Percentiles rank a stretch among this genome's conserved stretches.
These are phyloP conservation scores for Drosophila subquinaria DNA, from an alignment of 2,888 invertebrate genomes.

Conservation along the genomic window DNA sequence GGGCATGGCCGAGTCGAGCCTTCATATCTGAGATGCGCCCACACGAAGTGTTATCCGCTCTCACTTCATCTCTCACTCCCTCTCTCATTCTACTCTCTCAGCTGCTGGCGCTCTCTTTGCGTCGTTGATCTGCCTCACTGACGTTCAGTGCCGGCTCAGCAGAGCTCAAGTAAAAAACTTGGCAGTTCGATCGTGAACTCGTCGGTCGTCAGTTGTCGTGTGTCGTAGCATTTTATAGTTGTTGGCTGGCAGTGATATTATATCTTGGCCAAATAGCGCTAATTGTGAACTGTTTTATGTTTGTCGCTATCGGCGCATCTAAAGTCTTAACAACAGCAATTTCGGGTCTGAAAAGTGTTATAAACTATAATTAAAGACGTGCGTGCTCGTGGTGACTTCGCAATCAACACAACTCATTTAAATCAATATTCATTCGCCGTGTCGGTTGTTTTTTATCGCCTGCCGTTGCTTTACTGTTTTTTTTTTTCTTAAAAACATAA, in stretches of 20 bases:
- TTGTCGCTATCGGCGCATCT: slow-evolving; percentile 36
- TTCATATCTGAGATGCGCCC: neutral
- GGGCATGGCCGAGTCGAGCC: neutral
- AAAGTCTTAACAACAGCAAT: slow-evolving; percentile 25
- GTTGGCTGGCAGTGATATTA: slow-evolving; percentile 24
- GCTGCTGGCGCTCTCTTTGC: slow-evolving; percentile 7
- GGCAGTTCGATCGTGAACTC: slow-evolving; percentile 56
- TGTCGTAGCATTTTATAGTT: slow-evolving; percentile 10
- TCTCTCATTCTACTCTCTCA: slow-evolving; percentile 16
- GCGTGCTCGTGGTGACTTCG: slow-evolving; percentile 23
- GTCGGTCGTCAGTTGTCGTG: slow-evolving; percentile 34
- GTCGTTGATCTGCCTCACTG: slow-evolving; percentile 5
- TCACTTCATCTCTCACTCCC: neutral
- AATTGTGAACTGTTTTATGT: slow-evolving; percentile 38
- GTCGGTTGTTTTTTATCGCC: slow-evolving; percentile 36
- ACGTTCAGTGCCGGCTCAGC: slow-evolving; percentile 2
- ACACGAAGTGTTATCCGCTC: neutral
- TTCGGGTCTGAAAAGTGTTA: slow-evolving; percentile 35
- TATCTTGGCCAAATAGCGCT: slow-evolving; percentile 18
- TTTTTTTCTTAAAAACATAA: slow-evolving; percentile 41
- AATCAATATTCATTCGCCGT: slow-evolving; percentile 59
- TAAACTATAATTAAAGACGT: slow-evolving; percentile 52
- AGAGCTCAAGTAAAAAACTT: slow-evolving; percentile 7
- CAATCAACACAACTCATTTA: slow-evolving; percentile 50
- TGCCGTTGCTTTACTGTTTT: neutral